Conservation (phyloP, 2,113 vertebrate species). For the Mobula hypostoma region DNA sequence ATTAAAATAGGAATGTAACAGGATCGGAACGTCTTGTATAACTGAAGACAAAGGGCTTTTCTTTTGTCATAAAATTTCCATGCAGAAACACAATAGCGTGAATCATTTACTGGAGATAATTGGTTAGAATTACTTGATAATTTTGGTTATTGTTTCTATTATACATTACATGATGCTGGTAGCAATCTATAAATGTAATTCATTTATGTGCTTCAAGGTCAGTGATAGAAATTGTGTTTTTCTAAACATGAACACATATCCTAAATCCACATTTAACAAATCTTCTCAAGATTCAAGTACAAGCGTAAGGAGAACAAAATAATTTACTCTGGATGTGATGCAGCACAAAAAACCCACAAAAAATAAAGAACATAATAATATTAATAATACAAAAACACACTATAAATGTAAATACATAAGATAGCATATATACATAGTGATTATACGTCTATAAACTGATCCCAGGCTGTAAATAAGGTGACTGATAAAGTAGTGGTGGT, state of each 20-base stretch:
- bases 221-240: background rate
- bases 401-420: too few species aligned
- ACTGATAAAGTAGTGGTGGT: too few species aligned
- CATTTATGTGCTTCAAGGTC: constrained; percentile 22
- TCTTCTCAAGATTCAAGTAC: background rate
- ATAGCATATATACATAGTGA: too few species aligned
- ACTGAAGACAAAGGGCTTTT: constrained; percentile 30
- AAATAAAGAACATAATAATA: too few species aligned
- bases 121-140: constrained; percentile 28
- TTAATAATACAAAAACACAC: too few species aligned
- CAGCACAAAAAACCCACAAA: too few species aligned
- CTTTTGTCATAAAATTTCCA: background rate
- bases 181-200: constrained; percentile 15
- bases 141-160: background rate
- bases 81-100: constrained; percentile 11
- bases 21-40: constrained; percentile 18
- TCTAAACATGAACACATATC: background rate
- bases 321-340: too few species aligned
- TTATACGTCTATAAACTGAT: too few species aligned
- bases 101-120: constrained; percentile 29
- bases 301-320: too few species aligned
- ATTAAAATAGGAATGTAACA: constrained; percentile 25
- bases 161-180: background rate
- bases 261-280: background rate
- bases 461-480: too few species aligned